Base-by-base conservation (phyloP, 2,888 invertebrate genomes). In the Apodemia duryi region DNA sequence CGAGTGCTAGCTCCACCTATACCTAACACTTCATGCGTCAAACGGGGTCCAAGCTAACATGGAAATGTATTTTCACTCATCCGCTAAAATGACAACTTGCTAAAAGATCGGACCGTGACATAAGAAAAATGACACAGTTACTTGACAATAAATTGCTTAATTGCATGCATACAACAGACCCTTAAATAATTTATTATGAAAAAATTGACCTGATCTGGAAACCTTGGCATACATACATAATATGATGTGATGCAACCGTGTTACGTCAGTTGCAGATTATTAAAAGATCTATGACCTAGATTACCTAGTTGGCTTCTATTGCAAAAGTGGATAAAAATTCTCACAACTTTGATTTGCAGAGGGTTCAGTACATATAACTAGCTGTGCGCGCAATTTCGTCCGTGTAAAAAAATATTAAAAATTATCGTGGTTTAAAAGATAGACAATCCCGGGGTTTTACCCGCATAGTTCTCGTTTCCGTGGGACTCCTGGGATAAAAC, bases 141-240 rank as follows among this genome's bases (percentile, higher is more conserved):
- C 51, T 11, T 11, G 29, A 29, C 7, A 57, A 57, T 57, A 57
- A 57, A 57, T 57, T 57, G 11, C 57, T 11, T 32, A 57, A 57
- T 57, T 13, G 29, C 54, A 7, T 54, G 29, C 54, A 54, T 54
- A 29, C 10, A 54, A 63, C 35, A 67, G 38, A 54, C 67, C 67
- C 63, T 68, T 64, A 66, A 68, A 68, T 60, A 65, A 66, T 60
- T 63, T 69, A 69, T 72, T 72, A 72, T 70, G 71, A 74, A 73
- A 73, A 70, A 67, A 62, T 65, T 73, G 76, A 75, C 76, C 74
- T 75, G 75, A 72, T 70, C 77, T 71, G 67, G 63, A 75, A 76
- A 77, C 78, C 78, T 78, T 78, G 78, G 74, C 77, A 71, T 70
- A 74, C 69, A 73, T 74, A 73, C 66, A 68, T 66, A 74, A 72